Evolutionary conservation across 2,797 vertebrate species (phyloP), one percentile per base, ranked within the genome.

Genomic region (Ptychobarbus kaznakovi): DNA sequence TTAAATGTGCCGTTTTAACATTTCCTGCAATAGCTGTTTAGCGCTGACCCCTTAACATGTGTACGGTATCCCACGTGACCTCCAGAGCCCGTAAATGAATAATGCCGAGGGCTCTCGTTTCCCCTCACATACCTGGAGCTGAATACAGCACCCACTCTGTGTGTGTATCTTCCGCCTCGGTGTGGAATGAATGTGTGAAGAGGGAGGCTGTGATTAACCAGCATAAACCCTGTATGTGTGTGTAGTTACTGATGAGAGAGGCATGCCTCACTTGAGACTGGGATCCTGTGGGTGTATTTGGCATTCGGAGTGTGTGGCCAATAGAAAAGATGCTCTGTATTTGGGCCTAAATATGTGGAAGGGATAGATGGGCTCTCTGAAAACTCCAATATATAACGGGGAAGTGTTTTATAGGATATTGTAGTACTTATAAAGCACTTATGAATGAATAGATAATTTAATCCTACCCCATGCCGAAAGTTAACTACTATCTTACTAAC

Each of bases 291-390:
- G 84, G 78, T 38, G 79, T 56, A 61, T 80, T 80, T 32, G 75
- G 81, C 85, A 84, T 82, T 63, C 68, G 68, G 81, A 78, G 80
- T 89, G 87, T 89, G 88, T 89, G 86, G 86, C 80, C 87, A 16
- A 75, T 84, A 89, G 83, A 89, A 88, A 88, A 90, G 84, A 56
- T n/a, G 40, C 89, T 87, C 87, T 90, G 88, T 91, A 73, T 85
- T 87, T 79, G 11, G 44, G 65, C 38, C 28, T 49, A 63, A 65
- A 76, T 80, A 73, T 61, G 51, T 46, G 66, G 38, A 86, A 40
- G 74, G 73, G 32, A 46, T 84, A 73, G 61, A 63, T 81, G 73
- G 78, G 32, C 83, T 49, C 76, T 56, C 35, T 58, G 44, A 83
- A 78, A 78, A 81, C 53, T 81, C 49, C 12, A 35, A 79, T 75